Percentiles rank a stretch among this genome's conserved stretches.
Evolutionary conservation across 2,113 vertebrate species (phyloP).

Genomic region (Macrotus californicus): DNA sequence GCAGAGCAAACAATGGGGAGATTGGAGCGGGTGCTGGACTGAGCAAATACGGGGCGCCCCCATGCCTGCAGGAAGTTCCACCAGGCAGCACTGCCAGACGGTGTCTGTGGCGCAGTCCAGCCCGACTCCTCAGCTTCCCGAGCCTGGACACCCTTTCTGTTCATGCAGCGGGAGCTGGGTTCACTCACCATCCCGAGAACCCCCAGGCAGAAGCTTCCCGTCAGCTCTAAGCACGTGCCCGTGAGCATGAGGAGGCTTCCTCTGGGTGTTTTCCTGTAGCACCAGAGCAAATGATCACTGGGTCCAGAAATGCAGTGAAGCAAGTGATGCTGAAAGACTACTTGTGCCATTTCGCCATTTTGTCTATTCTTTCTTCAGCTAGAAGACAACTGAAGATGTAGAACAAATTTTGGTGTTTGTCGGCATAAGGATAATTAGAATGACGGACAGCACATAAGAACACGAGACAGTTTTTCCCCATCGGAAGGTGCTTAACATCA

Average conservation of each 20-base stretch:
- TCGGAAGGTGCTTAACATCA: background rate
- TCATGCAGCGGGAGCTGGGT: background rate
- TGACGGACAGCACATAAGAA: background rate
- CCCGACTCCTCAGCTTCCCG: background rate
- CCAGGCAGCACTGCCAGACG: background rate
- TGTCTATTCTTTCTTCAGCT: background rate
- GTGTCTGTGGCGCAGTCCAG: background rate
- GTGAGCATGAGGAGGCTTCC: background rate
- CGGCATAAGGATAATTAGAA: background rate
- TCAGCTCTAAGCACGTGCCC: background rate
- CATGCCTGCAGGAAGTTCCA: background rate
- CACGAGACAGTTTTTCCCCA: background rate
- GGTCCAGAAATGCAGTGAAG: background rate
- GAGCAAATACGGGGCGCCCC: background rate
- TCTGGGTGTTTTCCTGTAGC: background rate
- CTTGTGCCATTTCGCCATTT: background rate
- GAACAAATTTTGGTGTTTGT: background rate
- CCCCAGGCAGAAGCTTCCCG: background rate
- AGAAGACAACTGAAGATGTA: background rate
- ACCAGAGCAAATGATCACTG: background rate
- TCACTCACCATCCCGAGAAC: background rate
- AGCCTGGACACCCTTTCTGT: background rate
- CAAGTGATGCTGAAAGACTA: background rate
- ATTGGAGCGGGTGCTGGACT: background rate
- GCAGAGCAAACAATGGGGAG: background rate